Evolutionary conservation across 2,888 invertebrate species (phyloP).

Genomic region (Parnassius mnemosyne): DNA sequence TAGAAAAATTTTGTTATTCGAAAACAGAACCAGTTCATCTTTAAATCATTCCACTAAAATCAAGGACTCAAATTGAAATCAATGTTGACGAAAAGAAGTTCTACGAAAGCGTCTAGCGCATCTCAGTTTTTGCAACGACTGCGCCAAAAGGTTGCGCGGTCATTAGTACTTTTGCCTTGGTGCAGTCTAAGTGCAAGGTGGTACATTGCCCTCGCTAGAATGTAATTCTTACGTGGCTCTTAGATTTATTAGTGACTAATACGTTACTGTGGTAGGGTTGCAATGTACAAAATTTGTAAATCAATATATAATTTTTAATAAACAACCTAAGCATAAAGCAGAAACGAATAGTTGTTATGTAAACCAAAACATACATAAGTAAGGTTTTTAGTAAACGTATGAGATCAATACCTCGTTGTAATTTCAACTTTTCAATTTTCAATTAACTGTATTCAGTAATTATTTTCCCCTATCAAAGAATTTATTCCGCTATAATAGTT

Average conservation of each 20-base stretch:
- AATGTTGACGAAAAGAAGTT: neutral
- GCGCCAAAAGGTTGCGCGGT: slow-evolving; percentile 32
- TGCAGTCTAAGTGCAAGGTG: slow-evolving; percentile 73
- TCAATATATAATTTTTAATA: too few relatives aligned
- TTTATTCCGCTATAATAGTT: slow-evolving; percentile 38
- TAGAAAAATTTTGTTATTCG: too few relatives aligned
- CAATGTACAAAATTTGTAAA: neutral
- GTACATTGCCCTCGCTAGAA: slow-evolving; percentile 63
- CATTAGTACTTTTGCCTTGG: slow-evolving; percentile 48
- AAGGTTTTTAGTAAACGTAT: too few relatives aligned
- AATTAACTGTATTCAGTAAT: slow-evolving; percentile 10
- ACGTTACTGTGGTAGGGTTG: neutral
- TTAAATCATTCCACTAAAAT: too few relatives aligned
- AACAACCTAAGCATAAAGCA: too few relatives aligned
- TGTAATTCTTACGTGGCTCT: slow-evolving; percentile 46
- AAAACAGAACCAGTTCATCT: too few relatives aligned
- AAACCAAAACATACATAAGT: too few relatives aligned
- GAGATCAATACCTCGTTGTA: too few relatives aligned
- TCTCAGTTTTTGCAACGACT: slow-evolving; percentile 16
- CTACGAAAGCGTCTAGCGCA: neutral
- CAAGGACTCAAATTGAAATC: too few relatives aligned
- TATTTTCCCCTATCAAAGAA: slow-evolving; percentile 6
- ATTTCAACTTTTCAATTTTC: too few relatives aligned
- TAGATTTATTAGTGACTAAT: neutral
- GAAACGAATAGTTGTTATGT: too few relatives aligned